Evolutionary conservation across 2,797 vertebrate genomes (phyloP).

Genomic region (Lutjanus campechanus): DNA sequence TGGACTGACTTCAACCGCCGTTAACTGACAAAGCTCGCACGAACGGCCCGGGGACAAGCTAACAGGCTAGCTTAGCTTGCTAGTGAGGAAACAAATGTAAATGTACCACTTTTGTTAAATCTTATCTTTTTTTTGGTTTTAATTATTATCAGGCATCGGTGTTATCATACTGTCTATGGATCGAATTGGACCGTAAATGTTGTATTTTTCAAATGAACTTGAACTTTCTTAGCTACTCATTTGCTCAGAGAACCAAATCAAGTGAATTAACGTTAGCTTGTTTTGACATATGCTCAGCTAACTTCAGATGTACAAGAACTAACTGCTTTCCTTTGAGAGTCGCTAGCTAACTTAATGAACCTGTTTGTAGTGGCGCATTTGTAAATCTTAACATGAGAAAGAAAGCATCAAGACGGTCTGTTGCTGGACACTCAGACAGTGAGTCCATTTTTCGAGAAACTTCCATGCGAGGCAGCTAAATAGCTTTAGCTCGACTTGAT

Average conservation of each 20-base stretch:
- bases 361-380: fast-evolving
- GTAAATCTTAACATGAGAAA: neutral
- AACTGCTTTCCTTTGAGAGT: neutral
- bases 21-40: slow-evolving; percentile 17
- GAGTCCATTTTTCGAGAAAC: slow-evolving; percentile 32
- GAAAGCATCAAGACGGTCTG: fast-evolving
- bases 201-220: fast-evolving
- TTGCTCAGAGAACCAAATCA: neutral
- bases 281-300: neutral
- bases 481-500: neutral
- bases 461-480: neutral
- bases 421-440: fast-evolving
- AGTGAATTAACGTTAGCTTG: neutral
- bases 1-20: neutral
- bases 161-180: neutral
- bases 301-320: too few species aligned
- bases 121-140: neutral
- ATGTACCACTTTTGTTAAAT: neutral
- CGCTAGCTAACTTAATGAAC: too few species aligned
- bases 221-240: neutral
- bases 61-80: slow-evolving; percentile 47
- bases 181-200: fast-evolving
- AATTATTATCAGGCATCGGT: fast-evolving
- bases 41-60: slow-evolving; percentile 47
- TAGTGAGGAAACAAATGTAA: neutral